Conservation (phyloP, 2,797 vertebrate genomes). For the Onychomys leucogaster region DNA sequence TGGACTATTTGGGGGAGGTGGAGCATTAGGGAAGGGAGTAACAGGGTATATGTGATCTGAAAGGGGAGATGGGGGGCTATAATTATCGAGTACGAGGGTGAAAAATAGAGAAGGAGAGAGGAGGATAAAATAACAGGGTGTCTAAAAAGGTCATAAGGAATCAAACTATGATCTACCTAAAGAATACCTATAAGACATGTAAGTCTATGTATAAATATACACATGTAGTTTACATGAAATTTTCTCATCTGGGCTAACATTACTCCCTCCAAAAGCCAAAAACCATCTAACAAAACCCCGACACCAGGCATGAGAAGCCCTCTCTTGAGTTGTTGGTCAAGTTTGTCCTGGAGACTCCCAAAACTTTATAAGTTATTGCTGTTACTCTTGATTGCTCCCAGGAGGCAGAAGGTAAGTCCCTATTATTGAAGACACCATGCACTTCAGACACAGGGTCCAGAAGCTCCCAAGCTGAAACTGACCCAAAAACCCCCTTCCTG, state of each 20-base stretch:
- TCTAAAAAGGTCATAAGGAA: background rate
- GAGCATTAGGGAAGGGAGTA: background rate
- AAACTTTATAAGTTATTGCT: background rate
- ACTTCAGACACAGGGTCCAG: background rate
- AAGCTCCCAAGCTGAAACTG: background rate
- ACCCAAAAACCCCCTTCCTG: background rate
- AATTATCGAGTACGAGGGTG: background rate
- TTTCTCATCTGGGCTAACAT: background rate
- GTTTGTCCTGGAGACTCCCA: background rate
- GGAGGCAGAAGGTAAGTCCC: background rate
- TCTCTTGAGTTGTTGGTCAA: background rate
- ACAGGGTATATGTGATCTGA: background rate
- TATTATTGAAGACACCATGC: background rate
- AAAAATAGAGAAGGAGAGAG: background rate
- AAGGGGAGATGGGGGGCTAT: background rate
- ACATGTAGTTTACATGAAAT: background rate
- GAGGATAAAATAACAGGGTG: background rate
- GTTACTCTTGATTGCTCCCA: background rate
- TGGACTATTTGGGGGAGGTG: background rate
- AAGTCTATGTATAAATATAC: background rate
- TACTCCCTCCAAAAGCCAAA: background rate
- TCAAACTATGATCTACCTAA: background rate
- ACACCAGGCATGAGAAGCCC: background rate
- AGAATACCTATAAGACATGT: background rate
- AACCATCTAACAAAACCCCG: background rate